phyloP scores from a whole-genome alignment of 37 sponge, comb jelly and placozoan genomes.

The Halichondria panicea region DNA sequence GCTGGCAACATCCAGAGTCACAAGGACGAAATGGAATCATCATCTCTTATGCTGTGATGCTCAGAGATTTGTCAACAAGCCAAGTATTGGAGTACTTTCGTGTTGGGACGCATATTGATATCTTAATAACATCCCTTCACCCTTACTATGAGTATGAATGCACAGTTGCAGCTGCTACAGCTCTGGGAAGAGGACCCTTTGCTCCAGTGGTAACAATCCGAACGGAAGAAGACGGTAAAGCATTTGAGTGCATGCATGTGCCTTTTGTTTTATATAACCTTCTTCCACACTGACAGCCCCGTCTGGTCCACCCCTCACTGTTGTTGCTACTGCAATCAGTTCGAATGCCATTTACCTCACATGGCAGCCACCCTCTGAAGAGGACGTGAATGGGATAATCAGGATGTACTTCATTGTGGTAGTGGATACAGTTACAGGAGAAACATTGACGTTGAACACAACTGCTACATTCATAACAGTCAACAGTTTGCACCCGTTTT shows the following conservation, averaged over 20 bases:
- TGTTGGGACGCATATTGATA: too few species aligned
- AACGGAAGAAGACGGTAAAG: too few species aligned
- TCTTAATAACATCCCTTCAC: too few species aligned
- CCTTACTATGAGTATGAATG: slow-evolving; percentile 15
- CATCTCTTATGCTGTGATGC: slow-evolving; percentile 3
- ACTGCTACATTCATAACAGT: background rate
- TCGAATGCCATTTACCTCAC: slow-evolving; percentile 6
- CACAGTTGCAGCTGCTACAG: slow-evolving; percentile 29
- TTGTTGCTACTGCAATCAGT: background rate
- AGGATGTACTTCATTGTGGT: slow-evolving; percentile 15
- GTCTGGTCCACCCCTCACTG: slow-evolving; percentile 10
- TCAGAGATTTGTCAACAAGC: too few species aligned
- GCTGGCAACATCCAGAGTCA: slow-evolving; percentile 22
- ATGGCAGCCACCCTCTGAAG: slow-evolving; percentile 16
- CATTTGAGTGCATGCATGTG: too few species aligned
- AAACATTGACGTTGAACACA: too few species aligned
- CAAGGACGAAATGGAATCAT: slow-evolving; percentile 52
- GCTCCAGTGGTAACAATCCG: too few species aligned
- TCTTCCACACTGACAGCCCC: too few species aligned
- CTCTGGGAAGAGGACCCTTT: slow-evolving; percentile 34
- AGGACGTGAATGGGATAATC: slow-evolving; percentile 36
- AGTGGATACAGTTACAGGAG: too few species aligned
- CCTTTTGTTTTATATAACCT: too few species aligned
- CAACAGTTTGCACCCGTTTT: slow-evolving; percentile 20
- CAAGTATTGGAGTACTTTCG: too few species aligned